A percentile compares a stretch with the other conserved stretches of the same genome.
phyloP scores from a whole-genome alignment of 37 sponge, comb jelly and placozoan genomes.

The Amphimedon queenslandica region DNA sequence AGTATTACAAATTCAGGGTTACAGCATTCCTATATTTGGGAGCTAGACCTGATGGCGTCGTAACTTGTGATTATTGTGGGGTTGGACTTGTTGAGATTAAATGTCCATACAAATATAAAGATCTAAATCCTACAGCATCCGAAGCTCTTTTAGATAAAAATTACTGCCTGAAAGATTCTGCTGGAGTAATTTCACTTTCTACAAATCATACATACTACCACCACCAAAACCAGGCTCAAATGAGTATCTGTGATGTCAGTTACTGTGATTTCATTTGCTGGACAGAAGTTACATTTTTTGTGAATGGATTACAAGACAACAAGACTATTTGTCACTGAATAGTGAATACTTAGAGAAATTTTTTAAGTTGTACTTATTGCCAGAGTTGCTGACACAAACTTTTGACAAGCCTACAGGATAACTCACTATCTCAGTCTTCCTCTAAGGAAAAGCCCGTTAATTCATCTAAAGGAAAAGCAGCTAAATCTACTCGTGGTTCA shows the following conservation, averaged over 20 bases:
- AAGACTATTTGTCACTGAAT: not conserved
- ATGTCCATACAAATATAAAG: not conserved
- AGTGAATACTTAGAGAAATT: not conserved
- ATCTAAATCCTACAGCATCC: not conserved
- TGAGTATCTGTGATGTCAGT: not conserved
- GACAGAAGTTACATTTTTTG: not conserved
- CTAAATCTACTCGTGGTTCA: too few relatives aligned
- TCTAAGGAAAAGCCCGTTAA: too few relatives aligned
- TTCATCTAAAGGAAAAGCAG: too few relatives aligned
- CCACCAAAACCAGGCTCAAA: not conserved
- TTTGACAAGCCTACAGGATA: too few relatives aligned
- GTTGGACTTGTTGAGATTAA: not conserved
- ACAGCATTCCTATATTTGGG: slow-evolving; percentile 5
- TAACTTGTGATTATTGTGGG: slow-evolving; percentile 10
- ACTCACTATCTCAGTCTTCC: too few relatives aligned
- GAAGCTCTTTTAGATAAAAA: not conserved
- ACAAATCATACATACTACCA: not conserved
- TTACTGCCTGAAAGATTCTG: not conserved
- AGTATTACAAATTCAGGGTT: not conserved
- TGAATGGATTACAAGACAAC: not conserved
- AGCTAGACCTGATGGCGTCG: slow-evolving; percentile 13
- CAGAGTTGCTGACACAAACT: not conserved
- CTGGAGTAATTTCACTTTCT: not conserved
- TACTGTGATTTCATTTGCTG: not conserved
- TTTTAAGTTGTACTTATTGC: not conserved